Evolutionary conservation across 2,113 vertebrate species (phyloP), one percentile per base, ranked within the genome.

Genomic region (Orthonyx spaldingii): DNA sequence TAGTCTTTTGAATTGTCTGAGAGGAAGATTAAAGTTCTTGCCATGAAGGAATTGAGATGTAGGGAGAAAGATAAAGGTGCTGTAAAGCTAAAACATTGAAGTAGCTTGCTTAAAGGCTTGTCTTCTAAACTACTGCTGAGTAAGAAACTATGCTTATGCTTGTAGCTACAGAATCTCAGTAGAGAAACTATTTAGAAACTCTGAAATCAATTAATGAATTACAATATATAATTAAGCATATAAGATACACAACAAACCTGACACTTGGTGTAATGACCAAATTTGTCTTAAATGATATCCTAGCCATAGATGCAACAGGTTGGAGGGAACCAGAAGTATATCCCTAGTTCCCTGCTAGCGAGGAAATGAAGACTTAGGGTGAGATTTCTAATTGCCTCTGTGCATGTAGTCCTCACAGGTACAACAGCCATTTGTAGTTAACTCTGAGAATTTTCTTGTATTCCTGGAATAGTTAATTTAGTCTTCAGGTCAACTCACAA

Each of bases 31-130:
- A 9, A 71, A 42, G 9, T 19, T 85, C 47, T 44, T 68, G 9
- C 21, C 1, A 13, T 39, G 6, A 80, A 86, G 1, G 4, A 91
- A 26, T 6, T 59, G 5, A 77, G 18, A 68, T 4, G 3, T 0
- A 20, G 7, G 6, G 9, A 41, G 3, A 39, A 84, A 56, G 9
- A 33, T 3, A 49, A 37, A 68, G 5, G 2, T 37, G 9, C 5
- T 69, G 0, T 44, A 70, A 91, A 56, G 32, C 8, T 42, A 57
- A 69, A 72, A 56, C 11, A 46, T 2, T 64, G 2, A 57, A 57
- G 27, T 32, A 65, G 11, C 15, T 76, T 52, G 21, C 22, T 85
- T 37, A 50, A 72, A 37, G 17, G 21, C 4, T 60, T 61, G 6
- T 30, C 2, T 46, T 75, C 47, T 56, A 24, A 74, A 47, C 6